Evolutionary conservation across 2,888 invertebrate species (phyloP), one percentile per base, ranked within the genome.

Genomic region (Drosophila mulleri): DNA sequence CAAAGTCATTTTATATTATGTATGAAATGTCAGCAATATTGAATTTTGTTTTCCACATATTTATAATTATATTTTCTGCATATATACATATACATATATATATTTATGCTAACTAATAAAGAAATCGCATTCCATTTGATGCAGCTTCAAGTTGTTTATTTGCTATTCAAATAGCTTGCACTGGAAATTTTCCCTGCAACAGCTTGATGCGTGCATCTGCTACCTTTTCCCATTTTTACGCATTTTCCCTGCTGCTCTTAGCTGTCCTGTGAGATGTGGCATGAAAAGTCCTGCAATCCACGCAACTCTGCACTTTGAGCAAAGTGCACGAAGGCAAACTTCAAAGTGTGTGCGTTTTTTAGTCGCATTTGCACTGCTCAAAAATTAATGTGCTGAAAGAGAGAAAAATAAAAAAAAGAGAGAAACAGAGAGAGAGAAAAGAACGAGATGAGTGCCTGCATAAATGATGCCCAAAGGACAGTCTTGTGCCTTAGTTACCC

Each of bases 341-440:
- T 65, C 41, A 63, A 67, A 65, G 59, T 59, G 44, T 57, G 44
- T 44, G 53, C 42, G 44, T 41, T 57, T 68, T 70, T 67, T 37
- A 67, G 65, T 58, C 59, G 77, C 74, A 82, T 82, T 84, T 88
- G 57, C 69, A 53, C 73, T 82, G 53, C 69, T 88, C 58, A 88
- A 88, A 85, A 83, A 80, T 80, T 67, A 88, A 83, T 82, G 88
- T 66, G 44, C 62, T 72, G 68, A 68, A 60, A 72, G 41, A 16
- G 20, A 52, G 2, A 48, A 8, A 20, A 35, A 29, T 4, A 71
- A 35, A n/a, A 29, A 26, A 26, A 26, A 4, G 23, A 2, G 26
- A 4, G 3, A 3, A n/a, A 71, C 20, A 12, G 12, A 69, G 23
- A 32, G 29, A 69, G 23, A 32, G 18, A 41, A 23, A 54, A 56